Conservation (phyloP, 2,113 vertebrate species). For the Nothoprocta pentlandii region DNA sequence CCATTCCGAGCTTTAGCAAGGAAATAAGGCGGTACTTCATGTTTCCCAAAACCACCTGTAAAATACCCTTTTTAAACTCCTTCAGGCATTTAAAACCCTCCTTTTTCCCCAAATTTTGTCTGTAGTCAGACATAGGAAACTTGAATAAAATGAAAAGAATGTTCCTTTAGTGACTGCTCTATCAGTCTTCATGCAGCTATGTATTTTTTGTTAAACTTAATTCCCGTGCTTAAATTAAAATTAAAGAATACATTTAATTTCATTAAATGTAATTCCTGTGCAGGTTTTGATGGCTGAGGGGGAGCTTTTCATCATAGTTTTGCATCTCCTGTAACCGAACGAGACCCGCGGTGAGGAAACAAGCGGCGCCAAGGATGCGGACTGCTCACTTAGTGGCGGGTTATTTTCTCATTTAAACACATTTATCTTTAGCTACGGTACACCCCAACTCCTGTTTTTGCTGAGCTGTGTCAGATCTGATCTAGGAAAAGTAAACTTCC, state of each 20-base stretch:
- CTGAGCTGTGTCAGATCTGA: background rate
- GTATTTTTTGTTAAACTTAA: background rate
- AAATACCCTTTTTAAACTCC: background rate
- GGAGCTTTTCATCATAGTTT: background rate
- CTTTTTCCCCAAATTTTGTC: background rate
- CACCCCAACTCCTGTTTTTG: background rate
- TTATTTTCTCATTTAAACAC: background rate
- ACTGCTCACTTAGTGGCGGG: background rate
- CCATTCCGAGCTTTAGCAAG: background rate
- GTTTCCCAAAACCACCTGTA: background rate
- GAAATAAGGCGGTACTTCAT: background rate
- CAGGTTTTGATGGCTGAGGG: accelerated
- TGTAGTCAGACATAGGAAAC: background rate
- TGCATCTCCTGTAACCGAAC: background rate
- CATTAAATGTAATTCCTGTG: no score
- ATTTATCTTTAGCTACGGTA: background rate
- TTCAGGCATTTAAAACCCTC: accelerated
- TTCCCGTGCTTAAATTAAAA: no score
- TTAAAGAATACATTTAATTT: no score
- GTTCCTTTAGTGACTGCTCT: background rate
- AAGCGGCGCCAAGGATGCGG: background rate
- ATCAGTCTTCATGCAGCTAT: background rate
- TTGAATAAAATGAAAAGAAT: background rate
- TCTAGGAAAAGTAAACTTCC: background rate
- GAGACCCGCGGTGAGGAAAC: background rate